Conservation (phyloP, 2,113 vertebrate species). For the Puma concolor region DNA sequence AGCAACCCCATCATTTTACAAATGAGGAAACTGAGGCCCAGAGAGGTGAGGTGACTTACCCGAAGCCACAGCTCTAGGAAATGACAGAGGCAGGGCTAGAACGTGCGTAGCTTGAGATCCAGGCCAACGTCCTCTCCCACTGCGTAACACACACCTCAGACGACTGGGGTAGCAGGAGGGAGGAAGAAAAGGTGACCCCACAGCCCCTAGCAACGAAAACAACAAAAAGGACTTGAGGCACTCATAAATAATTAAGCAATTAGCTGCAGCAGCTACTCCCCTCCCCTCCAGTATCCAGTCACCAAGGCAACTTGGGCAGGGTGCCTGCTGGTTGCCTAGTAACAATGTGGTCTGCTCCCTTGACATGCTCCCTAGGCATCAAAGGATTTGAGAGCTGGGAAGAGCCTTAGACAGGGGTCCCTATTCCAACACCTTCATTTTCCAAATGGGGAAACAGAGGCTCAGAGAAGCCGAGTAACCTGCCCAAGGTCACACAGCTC, state of each 20-base stretch:
- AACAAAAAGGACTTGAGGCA: slow-evolving; percentile 77
- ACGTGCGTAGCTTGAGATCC: slow-evolving; percentile 51
- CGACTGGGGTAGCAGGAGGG: slow-evolving; percentile 60
- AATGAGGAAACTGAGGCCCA: slow-evolving; percentile 64
- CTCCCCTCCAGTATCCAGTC: slow-evolving; percentile 76
- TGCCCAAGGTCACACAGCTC: slow-evolving; percentile 74
- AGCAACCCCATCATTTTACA: background rate
- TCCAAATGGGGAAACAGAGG: slow-evolving; percentile 43
- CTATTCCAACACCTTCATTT: slow-evolving; percentile 62
- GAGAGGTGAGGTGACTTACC: slow-evolving; percentile 73
- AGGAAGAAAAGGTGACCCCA: slow-evolving; percentile 74
- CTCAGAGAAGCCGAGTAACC: slow-evolving; percentile 75
- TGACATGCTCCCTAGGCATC: slow-evolving; percentile 70
- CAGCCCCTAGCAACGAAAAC: slow-evolving; percentile 76
- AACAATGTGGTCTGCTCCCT: slow-evolving; percentile 74
- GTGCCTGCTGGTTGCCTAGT: slow-evolving; percentile 80
- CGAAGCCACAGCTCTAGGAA: slow-evolving; percentile 71
- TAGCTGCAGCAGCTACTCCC: slow-evolving; percentile 71
- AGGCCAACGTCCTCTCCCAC: slow-evolving; percentile 56
- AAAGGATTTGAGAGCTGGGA: slow-evolving; percentile 59
- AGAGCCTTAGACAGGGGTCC: slow-evolving; percentile 39
- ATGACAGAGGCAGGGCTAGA: slow-evolving; percentile 62
- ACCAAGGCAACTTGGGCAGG: slow-evolving; percentile 81
- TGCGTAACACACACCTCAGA: background rate
- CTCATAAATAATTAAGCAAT: slow-evolving; percentile 83